These are phyloP conservation scores for Anniella stebbinsi DNA, from an alignment of 2,797 vertebrate species.

Conservation along the genomic window DNA sequence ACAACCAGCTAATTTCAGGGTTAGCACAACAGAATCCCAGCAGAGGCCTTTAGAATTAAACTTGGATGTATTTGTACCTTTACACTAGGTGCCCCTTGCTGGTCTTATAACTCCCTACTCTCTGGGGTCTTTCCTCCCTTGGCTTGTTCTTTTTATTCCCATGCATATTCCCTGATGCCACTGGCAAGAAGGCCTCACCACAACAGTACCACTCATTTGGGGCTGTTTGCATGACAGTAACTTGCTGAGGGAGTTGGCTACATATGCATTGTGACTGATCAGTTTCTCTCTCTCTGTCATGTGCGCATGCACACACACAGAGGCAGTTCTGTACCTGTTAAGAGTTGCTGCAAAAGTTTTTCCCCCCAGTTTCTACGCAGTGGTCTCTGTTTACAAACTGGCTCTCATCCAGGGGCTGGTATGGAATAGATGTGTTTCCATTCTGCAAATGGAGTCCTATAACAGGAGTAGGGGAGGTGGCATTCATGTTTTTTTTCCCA, in stretches of 20 bases:
- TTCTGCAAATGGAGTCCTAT: not conserved
- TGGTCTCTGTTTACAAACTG: not conserved
- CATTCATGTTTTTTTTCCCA: not conserved
- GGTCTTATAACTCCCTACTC: not conserved
- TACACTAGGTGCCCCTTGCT: not conserved
- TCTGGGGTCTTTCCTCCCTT: too few species aligned
- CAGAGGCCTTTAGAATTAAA: not conserved
- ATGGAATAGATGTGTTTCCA: not conserved
- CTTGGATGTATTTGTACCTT: not conserved
- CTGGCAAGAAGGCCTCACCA: not conserved
- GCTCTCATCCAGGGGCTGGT: not conserved
- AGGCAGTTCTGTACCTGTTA: not conserved
- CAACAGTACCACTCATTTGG: not conserved
- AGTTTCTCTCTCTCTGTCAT: not conserved
- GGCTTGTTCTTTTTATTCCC: not conserved
- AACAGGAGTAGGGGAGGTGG: too few species aligned
- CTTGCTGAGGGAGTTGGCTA: not conserved
- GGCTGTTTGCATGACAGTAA: not conserved
- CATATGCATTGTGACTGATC: not conserved
- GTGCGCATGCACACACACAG: not conserved
- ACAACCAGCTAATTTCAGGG: conserved; percentile 11
- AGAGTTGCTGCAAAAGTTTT: not conserved
- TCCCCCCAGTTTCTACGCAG: not conserved
- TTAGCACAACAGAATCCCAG: not conserved
- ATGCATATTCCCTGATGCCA: not conserved